Conservation (phyloP, 2,797 vertebrate genomes). For the Coilia nasus region DNA sequence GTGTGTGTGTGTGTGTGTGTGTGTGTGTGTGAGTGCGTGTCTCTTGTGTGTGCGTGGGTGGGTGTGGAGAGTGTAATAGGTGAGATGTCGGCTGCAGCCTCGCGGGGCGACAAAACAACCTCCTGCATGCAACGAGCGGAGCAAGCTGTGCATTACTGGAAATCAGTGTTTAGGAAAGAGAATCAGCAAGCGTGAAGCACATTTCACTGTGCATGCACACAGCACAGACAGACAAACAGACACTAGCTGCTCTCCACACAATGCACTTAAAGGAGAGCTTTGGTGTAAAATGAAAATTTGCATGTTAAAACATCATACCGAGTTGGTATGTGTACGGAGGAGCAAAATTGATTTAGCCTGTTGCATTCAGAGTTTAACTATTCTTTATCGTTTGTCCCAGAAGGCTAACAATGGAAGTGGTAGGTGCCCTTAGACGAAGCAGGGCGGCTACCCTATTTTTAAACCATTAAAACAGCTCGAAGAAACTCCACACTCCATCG, state of each 20-base stretch:
- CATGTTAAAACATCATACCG: too few relatives aligned
- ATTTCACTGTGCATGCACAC: neutral
- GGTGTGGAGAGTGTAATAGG: constrained; percentile 15
- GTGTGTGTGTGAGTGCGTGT: neutral
- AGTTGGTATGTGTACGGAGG: too few relatives aligned
- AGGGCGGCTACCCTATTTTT: too few relatives aligned
- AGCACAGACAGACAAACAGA: neutral
- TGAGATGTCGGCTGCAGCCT: neutral
- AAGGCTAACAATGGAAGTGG: too few relatives aligned
- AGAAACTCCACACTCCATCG: too few relatives aligned
- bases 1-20: neutral
- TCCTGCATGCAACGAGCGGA: neutral
- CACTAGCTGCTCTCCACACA: neutral
- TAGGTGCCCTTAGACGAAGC: too few relatives aligned
- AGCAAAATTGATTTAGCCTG: too few relatives aligned
- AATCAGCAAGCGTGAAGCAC: neutral
- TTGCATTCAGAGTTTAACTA: too few relatives aligned
- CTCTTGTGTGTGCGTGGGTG: neutral
- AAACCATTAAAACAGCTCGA: too few relatives aligned
- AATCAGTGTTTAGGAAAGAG: neutral
- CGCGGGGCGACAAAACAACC: neutral
- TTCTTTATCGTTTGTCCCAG: too few relatives aligned
- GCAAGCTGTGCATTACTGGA: neutral
- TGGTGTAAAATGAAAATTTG: too few relatives aligned
- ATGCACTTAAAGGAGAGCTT: too few relatives aligned